Percentiles rank a stretch among this genome's conserved stretches.
These are phyloP conservation scores for Kryphioiulus occultus DNA, from an alignment of 2,888 invertebrate genomes.

Conservation along the genomic window DNA sequence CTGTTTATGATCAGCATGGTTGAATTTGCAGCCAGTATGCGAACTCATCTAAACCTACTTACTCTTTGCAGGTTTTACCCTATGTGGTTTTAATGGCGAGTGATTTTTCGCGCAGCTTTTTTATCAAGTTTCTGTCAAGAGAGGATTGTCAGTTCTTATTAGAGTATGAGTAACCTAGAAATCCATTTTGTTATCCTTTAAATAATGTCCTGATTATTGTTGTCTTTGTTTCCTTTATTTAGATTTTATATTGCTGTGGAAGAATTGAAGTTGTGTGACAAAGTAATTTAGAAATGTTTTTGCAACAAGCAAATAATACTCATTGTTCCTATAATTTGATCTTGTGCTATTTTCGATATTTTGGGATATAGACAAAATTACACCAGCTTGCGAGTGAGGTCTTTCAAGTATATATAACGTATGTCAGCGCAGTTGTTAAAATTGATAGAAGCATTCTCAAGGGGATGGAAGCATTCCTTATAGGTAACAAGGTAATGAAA, in stretches of 20 bases:
- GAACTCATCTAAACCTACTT: neutral
- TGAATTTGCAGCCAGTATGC: neutral
- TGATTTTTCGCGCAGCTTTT: constrained; percentile 78
- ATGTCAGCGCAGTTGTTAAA: constrained; percentile 55
- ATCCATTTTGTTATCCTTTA: neutral
- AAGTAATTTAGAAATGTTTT: constrained; percentile 62
- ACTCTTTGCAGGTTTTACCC: constrained; percentile 70
- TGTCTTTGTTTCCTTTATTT: constrained; percentile 47
- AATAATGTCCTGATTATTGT: neutral
- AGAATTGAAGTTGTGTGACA: constrained; percentile 79
- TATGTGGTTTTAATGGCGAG: constrained; percentile 78
- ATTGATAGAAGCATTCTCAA: constrained; percentile 68
- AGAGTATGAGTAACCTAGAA: constrained; percentile 63
- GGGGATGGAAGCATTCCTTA: constrained; percentile 84
- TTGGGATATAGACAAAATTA: constrained; percentile 58
- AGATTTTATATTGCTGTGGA: constrained; percentile 87
- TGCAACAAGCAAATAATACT: neutral
- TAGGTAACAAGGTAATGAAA: constrained; percentile 74
- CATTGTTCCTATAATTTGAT: neutral
- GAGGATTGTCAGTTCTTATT: constrained; percentile 84
- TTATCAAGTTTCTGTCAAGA: constrained; percentile 82
- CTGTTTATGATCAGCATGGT: neutral
- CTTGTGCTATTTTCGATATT: neutral
- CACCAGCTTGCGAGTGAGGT: constrained; percentile 91
- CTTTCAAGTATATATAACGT: constrained; percentile 84